Evolutionary conservation across 2,113 vertebrate species (phyloP), one percentile per base, ranked within the genome.

Genomic region (Daboia siamensis): DNA sequence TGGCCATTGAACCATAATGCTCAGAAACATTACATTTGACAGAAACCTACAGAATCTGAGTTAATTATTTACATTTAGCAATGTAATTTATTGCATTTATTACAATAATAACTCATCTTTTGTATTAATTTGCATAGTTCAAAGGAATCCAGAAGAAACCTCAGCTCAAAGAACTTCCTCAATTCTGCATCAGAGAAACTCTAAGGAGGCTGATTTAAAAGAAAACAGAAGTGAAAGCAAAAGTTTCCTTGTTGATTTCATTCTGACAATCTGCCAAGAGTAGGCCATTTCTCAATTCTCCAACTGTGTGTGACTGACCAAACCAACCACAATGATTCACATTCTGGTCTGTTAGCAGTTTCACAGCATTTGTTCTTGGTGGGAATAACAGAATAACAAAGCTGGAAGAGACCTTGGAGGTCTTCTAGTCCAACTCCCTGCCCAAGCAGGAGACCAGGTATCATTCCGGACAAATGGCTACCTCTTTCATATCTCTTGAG

Each of bases 191-290:
- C 10, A 95, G 93, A 95, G 92, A 95, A 95, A 95, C 94, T 4
- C 1, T 84, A 11, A 69, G 44, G 80, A 69, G 80, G 0, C 74
- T 55, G 3, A 87, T 92, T 57, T 57, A 59, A 85, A 94, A 74
- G 74, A 95, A 97, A 95, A 87, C 86, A 93, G 96, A 97, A 97
- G 44, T 95, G 96, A 97, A 96, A 97, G 95, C 84, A 95, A 97
- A 97, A 96, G 93, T 94, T 39, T 21, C 0, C 0, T 33, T 89
- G 74, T 52, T 80, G 92, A 93, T 95, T 91, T 93, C 93, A 94
- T 84, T 88, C 1, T 29, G 91, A 89, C 52, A 90, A 94, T 88
- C 59, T 94, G 92, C 88, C 64, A 92, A 91, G 87, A 69, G 13
- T 94, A 94, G 93, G 93, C 46, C 0, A 51, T 95, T 94, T 87